phyloP scores from a whole-genome alignment of 2,113 vertebrate species.

The Tetrax tetrax region DNA sequence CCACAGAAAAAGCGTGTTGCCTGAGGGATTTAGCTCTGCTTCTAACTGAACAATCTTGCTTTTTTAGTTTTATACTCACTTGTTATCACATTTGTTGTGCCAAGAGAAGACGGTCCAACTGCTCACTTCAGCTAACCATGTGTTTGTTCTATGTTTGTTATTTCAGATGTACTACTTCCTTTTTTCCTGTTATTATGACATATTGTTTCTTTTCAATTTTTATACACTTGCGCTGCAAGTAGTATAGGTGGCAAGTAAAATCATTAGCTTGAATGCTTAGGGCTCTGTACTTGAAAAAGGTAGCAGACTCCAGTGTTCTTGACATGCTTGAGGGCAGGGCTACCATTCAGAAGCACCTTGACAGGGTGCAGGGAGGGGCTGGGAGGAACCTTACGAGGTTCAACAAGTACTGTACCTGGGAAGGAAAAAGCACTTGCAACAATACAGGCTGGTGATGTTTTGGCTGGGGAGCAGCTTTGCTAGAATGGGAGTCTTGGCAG shows the following conservation, averaged over 20 bases:
- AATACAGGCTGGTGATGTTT: neutral
- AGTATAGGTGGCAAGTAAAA: neutral
- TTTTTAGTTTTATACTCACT: neutral
- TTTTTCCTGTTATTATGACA: neutral
- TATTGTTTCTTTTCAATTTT: neutral
- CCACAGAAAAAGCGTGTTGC: neutral
- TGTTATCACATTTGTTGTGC: neutral
- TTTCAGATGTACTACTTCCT: neutral
- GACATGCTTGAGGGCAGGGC: accelerated
- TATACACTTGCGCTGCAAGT: neutral
- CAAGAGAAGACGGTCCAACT: neutral
- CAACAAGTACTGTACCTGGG: neutral
- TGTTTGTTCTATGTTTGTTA: neutral
- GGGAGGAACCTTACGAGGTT: neutral
- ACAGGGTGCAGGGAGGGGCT: neutral
- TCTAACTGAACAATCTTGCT: neutral
- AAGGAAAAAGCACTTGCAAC: neutral
- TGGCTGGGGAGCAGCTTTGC: neutral
- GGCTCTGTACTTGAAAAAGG: neutral
- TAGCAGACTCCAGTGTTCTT: neutral
- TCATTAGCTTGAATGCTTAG: neutral
- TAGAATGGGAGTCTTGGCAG: neutral
- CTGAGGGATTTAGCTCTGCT: neutral
- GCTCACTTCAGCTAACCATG: neutral
- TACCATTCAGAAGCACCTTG: neutral